Conservation (phyloP, 2,113 vertebrate species). For the Pelecanus crispus region DNA sequence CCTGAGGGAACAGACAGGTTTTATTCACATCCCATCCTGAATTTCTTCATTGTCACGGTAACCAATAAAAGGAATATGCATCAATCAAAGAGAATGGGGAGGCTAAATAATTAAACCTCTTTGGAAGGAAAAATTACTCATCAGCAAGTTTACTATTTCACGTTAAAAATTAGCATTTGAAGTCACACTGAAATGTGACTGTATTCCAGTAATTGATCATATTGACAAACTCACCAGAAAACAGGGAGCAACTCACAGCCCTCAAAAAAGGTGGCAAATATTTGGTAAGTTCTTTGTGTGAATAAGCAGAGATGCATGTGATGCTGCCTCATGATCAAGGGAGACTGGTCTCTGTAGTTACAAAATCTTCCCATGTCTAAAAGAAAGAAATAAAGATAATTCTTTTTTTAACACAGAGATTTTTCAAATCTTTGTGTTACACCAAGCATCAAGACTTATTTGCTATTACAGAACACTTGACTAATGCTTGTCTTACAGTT, state of each 20-base stretch:
- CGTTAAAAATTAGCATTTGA: background rate
- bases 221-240: background rate
- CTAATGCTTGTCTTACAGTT: background rate
- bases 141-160: slow-evolving; percentile 1
- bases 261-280: background rate
- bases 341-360: background rate
- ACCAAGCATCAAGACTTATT: background rate
- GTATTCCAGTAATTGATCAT: background rate
- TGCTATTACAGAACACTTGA: background rate
- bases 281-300: background rate
- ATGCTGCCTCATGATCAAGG: rapidly evolving
- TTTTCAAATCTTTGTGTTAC: background rate
- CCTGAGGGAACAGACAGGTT: background rate
- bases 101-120: slow-evolving; percentile 24
- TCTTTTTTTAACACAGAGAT: background rate
- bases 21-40: background rate
- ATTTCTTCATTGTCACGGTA: background rate
- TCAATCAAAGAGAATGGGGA: background rate
- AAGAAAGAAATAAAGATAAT: background rate
- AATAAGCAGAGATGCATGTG: background rate
- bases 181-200: background rate
- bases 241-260: background rate
- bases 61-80: background rate
- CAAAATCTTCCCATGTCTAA: background rate
- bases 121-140: slow-evolving; percentile 21